Percentiles rank a stretch among this genome's conserved stretches.
phyloP scores from a whole-genome alignment of 1,140 invertebrate species.

The Nephotettix cincticeps region DNA sequence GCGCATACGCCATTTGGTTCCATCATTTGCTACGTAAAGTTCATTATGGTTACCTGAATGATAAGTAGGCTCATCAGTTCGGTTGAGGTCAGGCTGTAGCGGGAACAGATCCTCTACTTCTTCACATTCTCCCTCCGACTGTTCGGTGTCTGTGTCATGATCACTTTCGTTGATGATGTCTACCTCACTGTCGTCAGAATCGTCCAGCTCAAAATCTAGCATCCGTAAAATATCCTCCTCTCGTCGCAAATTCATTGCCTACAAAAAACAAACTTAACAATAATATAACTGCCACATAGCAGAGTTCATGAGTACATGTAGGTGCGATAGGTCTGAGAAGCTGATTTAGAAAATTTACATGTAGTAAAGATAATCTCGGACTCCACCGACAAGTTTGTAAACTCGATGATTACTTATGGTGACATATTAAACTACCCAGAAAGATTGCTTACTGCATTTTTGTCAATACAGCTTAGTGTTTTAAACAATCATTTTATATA shows the following conservation, averaged over 20 bases:
- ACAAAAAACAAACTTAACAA: too few relatives aligned
- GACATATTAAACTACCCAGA: too few relatives aligned
- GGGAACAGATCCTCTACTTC: neutral
- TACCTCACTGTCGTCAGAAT: neutral
- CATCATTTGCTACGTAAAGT: neutral
- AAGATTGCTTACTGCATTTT: too few relatives aligned
- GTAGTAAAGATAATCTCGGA: too few relatives aligned
- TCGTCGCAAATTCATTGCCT: neutral
- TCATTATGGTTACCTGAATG: neutral
- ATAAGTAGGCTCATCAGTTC: neutral
- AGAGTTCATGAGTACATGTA: too few relatives aligned
- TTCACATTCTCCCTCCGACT: neutral
- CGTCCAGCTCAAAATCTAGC: neutral
- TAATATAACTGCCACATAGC: too few relatives aligned
- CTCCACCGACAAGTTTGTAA: too few relatives aligned
- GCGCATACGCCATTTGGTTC: neutral
- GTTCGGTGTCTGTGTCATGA: neutral
- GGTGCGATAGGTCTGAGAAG: too few relatives aligned
- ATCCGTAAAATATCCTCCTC: neutral
- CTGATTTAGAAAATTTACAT: too few relatives aligned
- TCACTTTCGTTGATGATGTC: slow-evolving; percentile 1
- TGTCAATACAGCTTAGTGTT: too few relatives aligned
- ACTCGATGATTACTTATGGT: too few relatives aligned
- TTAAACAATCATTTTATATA: too few relatives aligned
- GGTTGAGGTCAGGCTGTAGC: neutral